Conservation (phyloP, 2,888 invertebrate species). For the Euzetes globulus region DNA sequence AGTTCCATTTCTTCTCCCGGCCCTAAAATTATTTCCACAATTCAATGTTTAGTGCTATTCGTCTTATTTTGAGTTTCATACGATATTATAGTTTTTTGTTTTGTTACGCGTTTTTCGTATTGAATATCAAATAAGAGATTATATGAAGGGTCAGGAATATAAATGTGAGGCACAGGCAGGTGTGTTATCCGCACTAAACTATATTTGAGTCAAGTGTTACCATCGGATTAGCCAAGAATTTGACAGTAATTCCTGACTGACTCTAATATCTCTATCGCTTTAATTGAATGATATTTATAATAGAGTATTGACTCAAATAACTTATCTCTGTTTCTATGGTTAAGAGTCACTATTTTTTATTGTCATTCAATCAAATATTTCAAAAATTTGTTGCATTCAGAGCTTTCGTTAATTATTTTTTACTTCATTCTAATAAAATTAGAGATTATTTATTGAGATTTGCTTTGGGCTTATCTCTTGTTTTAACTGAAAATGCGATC, state of each 20-base stretch:
- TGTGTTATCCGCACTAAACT: conserved; percentile 7
- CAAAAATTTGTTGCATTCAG: too few species aligned
- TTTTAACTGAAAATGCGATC: too few species aligned
- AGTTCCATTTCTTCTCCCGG: background rate
- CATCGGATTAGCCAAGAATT: background rate
- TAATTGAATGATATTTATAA: background rate
- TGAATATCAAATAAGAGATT: background rate
- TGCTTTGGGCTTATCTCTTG: too few species aligned
- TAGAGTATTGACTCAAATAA: conserved; percentile 2
- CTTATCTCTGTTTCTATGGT: conserved; percentile 9
- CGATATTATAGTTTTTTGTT: background rate
- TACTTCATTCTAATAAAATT: too few species aligned
- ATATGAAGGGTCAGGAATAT: background rate
- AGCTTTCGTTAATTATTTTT: too few species aligned
- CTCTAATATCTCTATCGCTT: background rate
- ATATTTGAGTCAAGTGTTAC: conserved; percentile 20
- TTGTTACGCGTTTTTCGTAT: background rate
- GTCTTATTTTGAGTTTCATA: background rate
- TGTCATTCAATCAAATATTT: too few species aligned
- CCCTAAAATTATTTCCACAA: background rate
- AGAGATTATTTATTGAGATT: too few species aligned
- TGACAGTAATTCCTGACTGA: background rate
- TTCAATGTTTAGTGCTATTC: background rate
- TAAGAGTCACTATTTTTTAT: background rate
- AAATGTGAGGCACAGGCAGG: background rate